Evolutionary conservation across 2,797 vertebrate genomes (phyloP).

Genomic region (Malacoraja senta): DNA sequence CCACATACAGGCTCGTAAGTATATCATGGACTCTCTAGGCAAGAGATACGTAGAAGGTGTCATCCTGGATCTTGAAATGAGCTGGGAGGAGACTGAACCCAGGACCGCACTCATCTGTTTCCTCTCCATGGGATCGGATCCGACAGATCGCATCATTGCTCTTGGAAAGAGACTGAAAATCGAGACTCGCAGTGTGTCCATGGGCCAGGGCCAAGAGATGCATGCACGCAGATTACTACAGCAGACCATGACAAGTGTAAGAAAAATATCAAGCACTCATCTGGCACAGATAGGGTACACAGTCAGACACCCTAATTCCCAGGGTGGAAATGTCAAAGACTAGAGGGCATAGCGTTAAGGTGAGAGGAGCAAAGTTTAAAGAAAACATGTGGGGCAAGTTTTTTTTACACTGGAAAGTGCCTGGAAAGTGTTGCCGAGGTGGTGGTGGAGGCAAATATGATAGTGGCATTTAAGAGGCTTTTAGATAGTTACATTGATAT

Average conservation of each 20-base stretch:
- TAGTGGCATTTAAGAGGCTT: too few relatives aligned
- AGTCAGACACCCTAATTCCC: too few relatives aligned
- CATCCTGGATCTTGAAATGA: conserved; percentile 82
- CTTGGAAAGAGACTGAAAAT: conserved; percentile 79
- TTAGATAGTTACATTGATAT: too few relatives aligned
- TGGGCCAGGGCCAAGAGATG: conserved; percentile 92
- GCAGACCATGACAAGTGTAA: conserved; percentile 81
- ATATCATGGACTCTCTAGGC: conserved; percentile 77
- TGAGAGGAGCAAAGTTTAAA: too few relatives aligned
- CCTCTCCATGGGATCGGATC: conserved; percentile 92
- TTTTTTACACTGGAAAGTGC: too few relatives aligned
- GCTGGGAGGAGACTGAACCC: conserved; percentile 84
- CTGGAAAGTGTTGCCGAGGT: too few relatives aligned
- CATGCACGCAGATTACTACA: conserved; percentile 85
- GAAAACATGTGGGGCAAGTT: too few relatives aligned
- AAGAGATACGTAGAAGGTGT: conserved; percentile 78
- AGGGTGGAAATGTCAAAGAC: too few relatives aligned
- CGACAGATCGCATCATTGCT: conserved; percentile 82
- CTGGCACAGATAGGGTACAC: not conserved
- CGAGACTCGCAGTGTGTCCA: conserved; percentile 80
- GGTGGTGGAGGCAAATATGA: too few relatives aligned
- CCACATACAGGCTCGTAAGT: conserved; percentile 78
- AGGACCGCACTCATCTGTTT: conserved; percentile 86
- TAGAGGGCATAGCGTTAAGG: too few relatives aligned
- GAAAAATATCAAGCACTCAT: conserved; percentile 39